Percentiles rank a stretch among this genome's conserved stretches.
These are phyloP conservation scores for Galeruca laticollis DNA, from an alignment of 2,888 invertebrate genomes.

Conservation along the genomic window DNA sequence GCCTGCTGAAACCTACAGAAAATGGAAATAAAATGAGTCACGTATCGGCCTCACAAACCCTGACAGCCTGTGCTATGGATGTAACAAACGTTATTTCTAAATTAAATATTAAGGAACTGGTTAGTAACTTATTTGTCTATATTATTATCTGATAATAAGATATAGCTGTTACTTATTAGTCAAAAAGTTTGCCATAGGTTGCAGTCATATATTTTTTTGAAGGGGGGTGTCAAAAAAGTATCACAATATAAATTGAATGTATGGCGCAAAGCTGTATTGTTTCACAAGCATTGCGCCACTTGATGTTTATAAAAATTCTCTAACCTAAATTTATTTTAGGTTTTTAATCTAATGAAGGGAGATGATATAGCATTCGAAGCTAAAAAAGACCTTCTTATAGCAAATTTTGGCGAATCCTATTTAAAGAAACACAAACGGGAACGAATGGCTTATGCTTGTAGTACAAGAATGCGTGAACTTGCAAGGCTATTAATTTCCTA, in stretches of 20 bases:
- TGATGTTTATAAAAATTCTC: too few relatives aligned
- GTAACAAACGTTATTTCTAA: conserved; percentile 39
- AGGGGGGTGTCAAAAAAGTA: too few relatives aligned
- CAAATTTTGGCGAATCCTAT: conserved; percentile 40
- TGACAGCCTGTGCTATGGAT: conserved; percentile 37
- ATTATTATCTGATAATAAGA: too few relatives aligned
- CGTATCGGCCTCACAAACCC: conserved; percentile 34
- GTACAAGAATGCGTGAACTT: conserved; percentile 38
- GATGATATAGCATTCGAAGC: conserved; percentile 40
- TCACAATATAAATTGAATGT: too few relatives aligned
- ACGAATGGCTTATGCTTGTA: conserved; percentile 34
- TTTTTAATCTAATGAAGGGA: conserved; percentile 38
- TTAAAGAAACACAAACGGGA: conserved; percentile 40
- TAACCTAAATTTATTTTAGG: too few relatives aligned
- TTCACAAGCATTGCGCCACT: too few relatives aligned
- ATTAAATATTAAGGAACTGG: conserved; percentile 33
- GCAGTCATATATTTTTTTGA: too few relatives aligned
- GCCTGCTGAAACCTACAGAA: conserved; percentile 15
- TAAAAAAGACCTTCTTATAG: conserved; percentile 41
- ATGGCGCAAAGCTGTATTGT: too few relatives aligned
- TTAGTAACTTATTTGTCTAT: too few relatives aligned
- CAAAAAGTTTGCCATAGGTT: too few relatives aligned
- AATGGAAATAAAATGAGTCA: conserved; percentile 24
- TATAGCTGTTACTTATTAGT: too few relatives aligned
- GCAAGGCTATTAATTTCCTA: conserved; percentile 33